A percentile compares a stretch with the other conserved stretches of the same genome.
Evolutionary conservation across 2,113 vertebrate genomes (phyloP).

Genomic region (Dicaeum eximium): DNA sequence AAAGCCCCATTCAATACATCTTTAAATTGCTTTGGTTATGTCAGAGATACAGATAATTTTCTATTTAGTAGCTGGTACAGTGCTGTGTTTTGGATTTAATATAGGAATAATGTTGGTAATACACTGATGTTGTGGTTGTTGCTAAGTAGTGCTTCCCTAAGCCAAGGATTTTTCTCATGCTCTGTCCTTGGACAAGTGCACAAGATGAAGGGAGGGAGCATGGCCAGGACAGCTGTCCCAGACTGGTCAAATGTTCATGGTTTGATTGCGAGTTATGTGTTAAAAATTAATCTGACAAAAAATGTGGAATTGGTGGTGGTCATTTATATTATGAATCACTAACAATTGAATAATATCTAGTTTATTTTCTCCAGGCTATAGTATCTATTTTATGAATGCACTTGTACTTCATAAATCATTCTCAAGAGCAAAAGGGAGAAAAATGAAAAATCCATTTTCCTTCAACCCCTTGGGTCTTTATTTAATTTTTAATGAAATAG

Average conservation of each 20-base stretch:
- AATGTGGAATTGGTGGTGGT: slow-evolving; percentile 19
- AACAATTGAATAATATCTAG: slow-evolving; percentile 62
- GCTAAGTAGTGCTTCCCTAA: too few species aligned
- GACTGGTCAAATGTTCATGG: not conserved
- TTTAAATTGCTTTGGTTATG: not conserved
- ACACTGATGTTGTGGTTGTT: not conserved
- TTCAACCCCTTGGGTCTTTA: slow-evolving; percentile 54
- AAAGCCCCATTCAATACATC: not conserved
- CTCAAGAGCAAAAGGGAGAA: slow-evolving; percentile 63
- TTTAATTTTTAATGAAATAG: slow-evolving; percentile 75
- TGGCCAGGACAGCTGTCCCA: not conserved
- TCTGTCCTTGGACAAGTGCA: not conserved
- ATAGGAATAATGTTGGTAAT: not conserved
- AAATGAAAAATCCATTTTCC: slow-evolving; percentile 69
- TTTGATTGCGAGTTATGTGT: not conserved
- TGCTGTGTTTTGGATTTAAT: not conserved
- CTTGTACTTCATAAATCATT: slow-evolving; percentile 72
- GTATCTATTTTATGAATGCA: slow-evolving; percentile 67
- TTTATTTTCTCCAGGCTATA: slow-evolving; percentile 60
- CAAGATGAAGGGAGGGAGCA: rapidly evolving
- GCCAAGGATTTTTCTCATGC: not conserved
- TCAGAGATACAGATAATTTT: not conserved
- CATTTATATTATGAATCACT: slow-evolving; percentile 46
- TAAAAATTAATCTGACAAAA: slow-evolving; percentile 47
- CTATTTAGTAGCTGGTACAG: not conserved